Evolutionary conservation across 2,113 vertebrate species (phyloP).

Genomic region (Pitta sordida): DNA sequence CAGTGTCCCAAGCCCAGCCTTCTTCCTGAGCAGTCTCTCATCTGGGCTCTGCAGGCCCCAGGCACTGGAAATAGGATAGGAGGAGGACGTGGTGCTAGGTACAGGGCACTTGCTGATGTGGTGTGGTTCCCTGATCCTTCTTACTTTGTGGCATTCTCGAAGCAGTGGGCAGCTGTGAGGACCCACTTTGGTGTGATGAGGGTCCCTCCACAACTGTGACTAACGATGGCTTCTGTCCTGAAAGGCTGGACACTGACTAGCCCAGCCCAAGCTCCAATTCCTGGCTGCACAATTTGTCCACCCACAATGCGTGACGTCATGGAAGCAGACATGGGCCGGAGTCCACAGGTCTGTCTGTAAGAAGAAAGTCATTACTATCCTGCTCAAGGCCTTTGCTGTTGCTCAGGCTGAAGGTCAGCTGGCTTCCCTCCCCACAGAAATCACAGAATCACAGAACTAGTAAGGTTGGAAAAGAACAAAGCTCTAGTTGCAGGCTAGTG

Average conservation of each 20-base stretch:
- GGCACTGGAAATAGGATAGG: background rate
- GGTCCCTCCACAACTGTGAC: background rate
- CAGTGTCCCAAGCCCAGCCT: background rate
- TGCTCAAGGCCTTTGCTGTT: background rate
- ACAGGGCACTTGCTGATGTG: too few species aligned
- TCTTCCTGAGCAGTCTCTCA: background rate
- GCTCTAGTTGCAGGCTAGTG: background rate
- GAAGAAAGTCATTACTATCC: background rate
- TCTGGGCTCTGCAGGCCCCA: background rate
- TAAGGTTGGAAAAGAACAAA: too few species aligned
- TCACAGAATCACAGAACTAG: too few species aligned
- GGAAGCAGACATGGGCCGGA: background rate
- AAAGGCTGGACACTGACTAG: background rate
- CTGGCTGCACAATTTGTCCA: background rate
- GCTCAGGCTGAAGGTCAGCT: background rate
- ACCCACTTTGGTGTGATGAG: background rate
- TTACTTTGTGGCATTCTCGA: background rate
- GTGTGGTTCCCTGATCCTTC: accelerated
- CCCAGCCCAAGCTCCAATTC: background rate
- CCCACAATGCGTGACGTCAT: background rate
- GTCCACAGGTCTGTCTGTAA: background rate
- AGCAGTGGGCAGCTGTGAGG: conserved; percentile 39
- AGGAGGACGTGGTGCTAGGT: accelerated
- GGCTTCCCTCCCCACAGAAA: too few species aligned
- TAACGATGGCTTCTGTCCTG: accelerated